Conservation (phyloP, 2,888 invertebrate species). For the Amiota mariae region DNA sequence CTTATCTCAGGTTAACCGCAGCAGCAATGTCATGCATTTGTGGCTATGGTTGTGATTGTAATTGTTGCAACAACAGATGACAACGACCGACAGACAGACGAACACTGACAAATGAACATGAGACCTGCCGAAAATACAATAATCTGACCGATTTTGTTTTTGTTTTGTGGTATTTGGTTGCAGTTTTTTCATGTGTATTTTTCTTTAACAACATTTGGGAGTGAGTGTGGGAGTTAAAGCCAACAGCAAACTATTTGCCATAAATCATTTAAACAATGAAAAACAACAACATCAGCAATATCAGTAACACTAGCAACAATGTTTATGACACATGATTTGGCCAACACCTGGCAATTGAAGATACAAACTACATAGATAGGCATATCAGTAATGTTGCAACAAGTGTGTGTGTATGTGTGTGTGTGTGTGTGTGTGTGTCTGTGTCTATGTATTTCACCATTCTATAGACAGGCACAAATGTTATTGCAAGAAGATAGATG, state of each 20-base stretch:
- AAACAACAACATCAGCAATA: neutral
- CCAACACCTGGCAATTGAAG: slow-evolving; percentile 1
- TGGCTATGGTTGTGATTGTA: no score
- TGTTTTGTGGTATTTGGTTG: slow-evolving; percentile 21
- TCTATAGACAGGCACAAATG: no score
- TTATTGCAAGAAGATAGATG: no score
- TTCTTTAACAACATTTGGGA: slow-evolving; percentile 6
- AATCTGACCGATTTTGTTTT: slow-evolving; percentile 17
- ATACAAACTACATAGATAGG: no score
- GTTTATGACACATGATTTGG: slow-evolving; percentile 4
- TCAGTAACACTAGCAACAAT: no score
- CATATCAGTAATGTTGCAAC: no score
- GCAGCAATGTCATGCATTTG: slow-evolving; percentile 20
- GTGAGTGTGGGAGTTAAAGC: slow-evolving; percentile 23
- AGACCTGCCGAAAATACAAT: no score
- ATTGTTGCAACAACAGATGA: neutral
- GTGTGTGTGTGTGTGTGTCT: no score
- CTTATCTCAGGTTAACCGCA: slow-evolving; percentile 19
- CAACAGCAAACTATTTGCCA: neutral
- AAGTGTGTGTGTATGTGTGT: no score
- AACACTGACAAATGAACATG: neutral
- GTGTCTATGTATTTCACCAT: no score
- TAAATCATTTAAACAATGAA: slow-evolving; percentile 12
- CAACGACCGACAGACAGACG: neutral
- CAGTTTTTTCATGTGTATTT: neutral